Conservation (phyloP, 2,888 invertebrate genomes). For the Pasiphila rectangulata region DNA sequence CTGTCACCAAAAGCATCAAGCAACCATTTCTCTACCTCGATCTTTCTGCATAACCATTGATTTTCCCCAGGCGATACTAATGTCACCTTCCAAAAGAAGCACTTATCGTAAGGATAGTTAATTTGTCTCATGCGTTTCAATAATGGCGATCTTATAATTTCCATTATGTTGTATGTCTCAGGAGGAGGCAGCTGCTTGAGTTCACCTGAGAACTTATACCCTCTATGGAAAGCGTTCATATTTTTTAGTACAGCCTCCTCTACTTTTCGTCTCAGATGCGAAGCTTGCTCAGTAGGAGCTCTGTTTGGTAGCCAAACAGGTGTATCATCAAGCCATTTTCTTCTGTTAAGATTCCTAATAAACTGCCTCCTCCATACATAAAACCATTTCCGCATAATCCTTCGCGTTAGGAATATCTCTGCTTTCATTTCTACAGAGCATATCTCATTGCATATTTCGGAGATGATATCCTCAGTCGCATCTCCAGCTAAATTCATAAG, state of each 20-base stretch:
- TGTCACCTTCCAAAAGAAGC: constrained; percentile 83
- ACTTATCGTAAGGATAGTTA: constrained; percentile 63
- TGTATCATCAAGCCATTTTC: constrained; percentile 63
- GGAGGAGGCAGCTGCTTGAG: constrained; percentile 53
- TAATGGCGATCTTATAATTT: constrained; percentile 66
- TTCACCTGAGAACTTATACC: constrained; percentile 65
- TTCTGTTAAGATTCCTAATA: constrained; percentile 56
- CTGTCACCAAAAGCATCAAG: constrained; percentile 68
- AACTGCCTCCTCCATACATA: constrained; percentile 60
- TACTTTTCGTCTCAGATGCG: constrained; percentile 47
- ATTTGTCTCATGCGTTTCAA: constrained; percentile 75
- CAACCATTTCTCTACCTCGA: constrained; percentile 73
- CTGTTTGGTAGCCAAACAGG: constrained; percentile 69
- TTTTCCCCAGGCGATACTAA: constrained; percentile 78
- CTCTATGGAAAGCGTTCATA: constrained; percentile 67
- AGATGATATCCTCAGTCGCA: constrained; percentile 52
- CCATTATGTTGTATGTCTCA: constrained; percentile 65
- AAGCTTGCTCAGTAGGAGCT: constrained; percentile 62
- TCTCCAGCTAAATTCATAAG: constrained; percentile 50
- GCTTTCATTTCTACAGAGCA: constrained; percentile 61
- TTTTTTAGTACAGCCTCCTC: constrained; percentile 58
- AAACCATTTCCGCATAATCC: constrained; percentile 65
- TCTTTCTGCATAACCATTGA: constrained; percentile 64
- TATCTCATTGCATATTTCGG: constrained; percentile 57
- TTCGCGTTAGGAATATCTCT: constrained; percentile 56